Evolutionary conservation across 2,113 vertebrate genomes (phyloP).

Genomic region (Falcunculus frontatus): DNA sequence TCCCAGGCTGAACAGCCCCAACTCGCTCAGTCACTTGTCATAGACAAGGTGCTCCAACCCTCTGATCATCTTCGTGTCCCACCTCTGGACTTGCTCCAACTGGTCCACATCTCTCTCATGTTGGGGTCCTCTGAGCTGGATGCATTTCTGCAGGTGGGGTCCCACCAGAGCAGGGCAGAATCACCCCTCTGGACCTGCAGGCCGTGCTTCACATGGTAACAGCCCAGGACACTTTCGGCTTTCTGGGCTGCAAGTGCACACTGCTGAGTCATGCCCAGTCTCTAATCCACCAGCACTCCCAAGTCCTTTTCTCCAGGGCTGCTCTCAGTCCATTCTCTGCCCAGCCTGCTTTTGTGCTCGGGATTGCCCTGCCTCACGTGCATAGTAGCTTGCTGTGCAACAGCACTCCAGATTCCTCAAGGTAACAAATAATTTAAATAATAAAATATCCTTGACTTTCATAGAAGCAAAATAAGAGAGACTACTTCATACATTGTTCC

Average conservation of each 20-base stretch:
- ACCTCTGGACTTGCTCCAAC: background rate
- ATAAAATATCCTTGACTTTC: background rate
- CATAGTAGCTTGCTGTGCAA: background rate
- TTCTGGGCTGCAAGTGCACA: background rate
- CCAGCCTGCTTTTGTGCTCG: background rate
- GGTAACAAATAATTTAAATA: background rate
- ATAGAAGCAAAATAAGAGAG: background rate
- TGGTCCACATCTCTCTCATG: background rate
- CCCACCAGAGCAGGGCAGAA: background rate
- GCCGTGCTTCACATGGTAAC: background rate
- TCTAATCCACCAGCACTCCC: background rate
- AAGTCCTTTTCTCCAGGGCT: background rate
- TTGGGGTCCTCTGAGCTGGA: background rate
- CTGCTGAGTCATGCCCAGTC: background rate
- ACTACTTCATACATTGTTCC: background rate
- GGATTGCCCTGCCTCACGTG: background rate
- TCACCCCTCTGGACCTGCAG: background rate
- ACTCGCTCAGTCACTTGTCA: background rate
- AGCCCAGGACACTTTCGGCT: background rate
- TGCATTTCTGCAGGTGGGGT: background rate
- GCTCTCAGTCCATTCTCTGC: background rate
- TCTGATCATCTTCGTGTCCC: background rate
- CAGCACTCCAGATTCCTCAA: background rate
- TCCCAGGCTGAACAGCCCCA: background rate
- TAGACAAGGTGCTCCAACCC: background rate